Conservation (phyloP, 2,113 vertebrate genomes). For the Montifringilla adamsi region DNA sequence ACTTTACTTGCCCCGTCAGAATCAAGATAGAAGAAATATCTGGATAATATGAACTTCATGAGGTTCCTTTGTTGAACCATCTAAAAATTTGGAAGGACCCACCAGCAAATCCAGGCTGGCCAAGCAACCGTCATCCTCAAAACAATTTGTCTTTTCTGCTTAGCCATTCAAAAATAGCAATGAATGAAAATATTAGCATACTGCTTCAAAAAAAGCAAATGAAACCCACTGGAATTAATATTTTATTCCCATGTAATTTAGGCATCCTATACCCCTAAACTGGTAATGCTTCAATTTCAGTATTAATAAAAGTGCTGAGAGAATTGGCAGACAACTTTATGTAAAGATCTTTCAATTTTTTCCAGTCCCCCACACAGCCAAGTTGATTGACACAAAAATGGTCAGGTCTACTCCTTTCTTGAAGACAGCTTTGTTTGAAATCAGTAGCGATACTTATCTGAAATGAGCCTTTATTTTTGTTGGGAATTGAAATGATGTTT, state of each 20-base stretch:
- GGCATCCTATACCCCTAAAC: background rate
- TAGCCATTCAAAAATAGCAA: background rate
- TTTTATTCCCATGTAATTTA: background rate
- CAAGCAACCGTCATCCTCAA: background rate
- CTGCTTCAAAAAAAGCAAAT: background rate
- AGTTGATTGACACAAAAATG: background rate
- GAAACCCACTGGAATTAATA: background rate
- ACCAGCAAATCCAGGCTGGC: background rate
- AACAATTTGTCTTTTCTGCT: background rate
- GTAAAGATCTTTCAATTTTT: background rate
- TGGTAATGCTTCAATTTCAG: background rate
- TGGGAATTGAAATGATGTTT: background rate
- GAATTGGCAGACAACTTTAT: background rate
- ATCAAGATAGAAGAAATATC: background rate
- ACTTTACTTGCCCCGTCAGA: background rate
- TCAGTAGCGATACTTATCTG: accelerated
- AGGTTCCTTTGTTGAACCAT: background rate
- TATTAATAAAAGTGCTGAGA: background rate
- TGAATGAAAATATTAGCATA: background rate
- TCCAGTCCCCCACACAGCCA: background rate
- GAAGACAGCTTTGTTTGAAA: background rate
- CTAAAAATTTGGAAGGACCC: background rate
- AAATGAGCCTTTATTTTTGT: background rate
- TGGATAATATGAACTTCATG: background rate
- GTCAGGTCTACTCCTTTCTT: background rate